These are phyloP conservation scores for Lithosia quadra DNA, from an alignment of 2,888 invertebrate genomes.

Conservation along the genomic window DNA sequence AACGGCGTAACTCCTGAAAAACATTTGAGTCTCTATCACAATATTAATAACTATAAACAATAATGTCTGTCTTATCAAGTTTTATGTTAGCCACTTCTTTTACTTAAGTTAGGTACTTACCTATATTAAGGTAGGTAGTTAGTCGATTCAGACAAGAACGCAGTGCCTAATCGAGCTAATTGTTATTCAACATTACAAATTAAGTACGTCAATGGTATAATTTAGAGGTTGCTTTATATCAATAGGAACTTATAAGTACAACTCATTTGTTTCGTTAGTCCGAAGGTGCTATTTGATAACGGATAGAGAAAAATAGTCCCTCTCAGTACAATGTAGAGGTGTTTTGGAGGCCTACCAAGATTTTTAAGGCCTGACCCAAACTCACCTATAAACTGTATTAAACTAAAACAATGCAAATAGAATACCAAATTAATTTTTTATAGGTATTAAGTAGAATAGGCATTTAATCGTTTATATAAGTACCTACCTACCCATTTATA, in stretches of 20 bases:
- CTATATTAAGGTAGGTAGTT: background rate
- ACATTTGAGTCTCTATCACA: background rate
- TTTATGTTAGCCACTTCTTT: background rate
- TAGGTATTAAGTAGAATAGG: too few species aligned
- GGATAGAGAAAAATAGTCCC: background rate
- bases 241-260: background rate
- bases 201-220: conserved; percentile 15
- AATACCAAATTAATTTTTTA: too few species aligned
- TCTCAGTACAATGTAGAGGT: too few species aligned
- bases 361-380: too few species aligned
- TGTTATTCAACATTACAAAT: conserved; percentile 7
- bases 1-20: background rate
- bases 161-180: conserved; percentile 6
- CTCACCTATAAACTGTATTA: too few species aligned
- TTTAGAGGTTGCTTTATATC: conserved; percentile 6
- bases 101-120: too few species aligned
- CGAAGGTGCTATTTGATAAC: background rate
- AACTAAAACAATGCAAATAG: too few species aligned
- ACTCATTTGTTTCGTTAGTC: background rate
- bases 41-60: background rate
- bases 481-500: too few species aligned
- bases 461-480: too few species aligned
- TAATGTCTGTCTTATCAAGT: background rate
- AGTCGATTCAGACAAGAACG: background rate
- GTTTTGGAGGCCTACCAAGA: too few species aligned